Base-by-base conservation (phyloP, 1,140 invertebrate genomes). In the Antheraea pernyi region DNA sequence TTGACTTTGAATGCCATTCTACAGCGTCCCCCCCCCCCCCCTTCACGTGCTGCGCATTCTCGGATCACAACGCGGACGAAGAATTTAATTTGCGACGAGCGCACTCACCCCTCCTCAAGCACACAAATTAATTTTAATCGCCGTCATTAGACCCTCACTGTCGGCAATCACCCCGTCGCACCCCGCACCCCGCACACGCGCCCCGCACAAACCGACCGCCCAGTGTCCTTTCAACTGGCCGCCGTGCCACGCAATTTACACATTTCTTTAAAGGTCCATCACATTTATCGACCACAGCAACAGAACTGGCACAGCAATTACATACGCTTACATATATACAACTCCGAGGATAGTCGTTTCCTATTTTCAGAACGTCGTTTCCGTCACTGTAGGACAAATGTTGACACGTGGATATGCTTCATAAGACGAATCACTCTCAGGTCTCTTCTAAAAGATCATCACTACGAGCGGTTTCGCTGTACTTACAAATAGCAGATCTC, bases 61-160 rank as follows among this genome's bases (percentile, higher is more conserved):
- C 46, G 16, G 46, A 53, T 59, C 37, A 36, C 30, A 70, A 71
- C 60, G 64, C 60, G 65, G 62, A 22, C 61, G 69, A 77, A 70
- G 74, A 77, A 76, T 77, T 74, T 77, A 77, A 77, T 77, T 77
- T 77, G 69, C 79, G 36, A 46, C 6, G 63, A 19, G 63, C 36
- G 37, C 30, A 42, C 11, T 19, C 63, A 39, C 63, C 63, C 46
- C 46, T 53, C 46, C 46, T 72, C 64, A 74, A 70, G 68, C 72
- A 81, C 78, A 80, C 81, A 83, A 88, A 89, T 89, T 89, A 86
- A 89, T 89, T 86, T 86, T 89, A 86, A 89, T 89, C 83, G 82
- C 72, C 79, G 80, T 88, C 83, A 89, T 89, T 89, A 89, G 81
- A 75, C 46, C 46, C 46, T 53, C 46, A 65, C 67, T 77, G 73